Conservation (phyloP, 2,797 vertebrate genomes). For the Gila robusta region DNA sequence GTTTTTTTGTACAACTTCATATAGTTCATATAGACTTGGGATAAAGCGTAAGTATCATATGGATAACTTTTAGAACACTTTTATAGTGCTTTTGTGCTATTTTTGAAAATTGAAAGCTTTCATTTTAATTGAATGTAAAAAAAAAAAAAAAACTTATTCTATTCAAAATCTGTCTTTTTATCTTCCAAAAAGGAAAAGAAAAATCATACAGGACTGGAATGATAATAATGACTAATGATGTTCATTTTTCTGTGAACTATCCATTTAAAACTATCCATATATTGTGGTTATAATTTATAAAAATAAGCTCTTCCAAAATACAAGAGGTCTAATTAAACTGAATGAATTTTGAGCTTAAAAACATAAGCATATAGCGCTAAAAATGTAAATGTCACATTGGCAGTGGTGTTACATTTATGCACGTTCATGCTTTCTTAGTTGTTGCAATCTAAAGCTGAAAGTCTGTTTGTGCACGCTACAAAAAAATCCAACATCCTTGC, state of each 20-base stretch:
- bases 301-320: neutral
- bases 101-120: neutral
- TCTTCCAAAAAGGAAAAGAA: neutral
- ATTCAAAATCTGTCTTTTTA: neutral
- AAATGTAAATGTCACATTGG: conserved; percentile 9
- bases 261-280: neutral
- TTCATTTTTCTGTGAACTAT: neutral
- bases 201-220: neutral
- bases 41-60: neutral
- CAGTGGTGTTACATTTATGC: neutral
- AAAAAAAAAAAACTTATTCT: too few species aligned
- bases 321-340: conserved; percentile 13
- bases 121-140: neutral
- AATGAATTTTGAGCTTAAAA: conserved; percentile 9
- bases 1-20: neutral
- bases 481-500: conserved; percentile 10
- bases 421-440: conserved; percentile 9
- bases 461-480: neutral
- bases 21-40: neutral
- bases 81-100: neutral
- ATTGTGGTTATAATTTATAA: neutral
- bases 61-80: neutral
- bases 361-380: neutral
- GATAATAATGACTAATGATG: neutral
- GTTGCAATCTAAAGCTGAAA: neutral